Evolutionary conservation across 2,113 vertebrate species (phyloP).

Genomic region (Ceyx cyanopectus): DNA sequence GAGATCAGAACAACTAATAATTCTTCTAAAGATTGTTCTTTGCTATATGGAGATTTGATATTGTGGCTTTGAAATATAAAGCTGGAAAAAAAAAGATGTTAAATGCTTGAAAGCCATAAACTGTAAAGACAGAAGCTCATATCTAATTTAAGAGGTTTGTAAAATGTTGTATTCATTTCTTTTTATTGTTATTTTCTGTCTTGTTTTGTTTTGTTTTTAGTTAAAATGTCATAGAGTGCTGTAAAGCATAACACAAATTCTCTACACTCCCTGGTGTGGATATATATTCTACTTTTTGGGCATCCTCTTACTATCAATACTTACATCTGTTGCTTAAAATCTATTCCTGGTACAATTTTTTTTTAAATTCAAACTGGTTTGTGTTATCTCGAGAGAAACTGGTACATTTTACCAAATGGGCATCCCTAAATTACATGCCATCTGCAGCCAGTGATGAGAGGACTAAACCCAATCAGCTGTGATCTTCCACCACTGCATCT

Average conservation of each 20-base stretch:
- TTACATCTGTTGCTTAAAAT: slow-evolving; percentile 84
- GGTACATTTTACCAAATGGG: slow-evolving; percentile 83
- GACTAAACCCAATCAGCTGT: slow-evolving; percentile 90
- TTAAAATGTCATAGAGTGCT: slow-evolving; percentile 52
- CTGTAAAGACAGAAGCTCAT: slow-evolving; percentile 50
- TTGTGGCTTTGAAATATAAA: neutral
- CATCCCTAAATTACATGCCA: slow-evolving; percentile 83
- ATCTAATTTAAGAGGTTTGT: slow-evolving; percentile 66
- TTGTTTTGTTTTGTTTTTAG: neutral
- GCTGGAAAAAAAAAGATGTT: neutral
- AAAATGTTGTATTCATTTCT: slow-evolving; percentile 48
- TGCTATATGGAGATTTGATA: neutral
- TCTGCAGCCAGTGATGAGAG: slow-evolving; percentile 83
- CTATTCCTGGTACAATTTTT: slow-evolving; percentile 76
- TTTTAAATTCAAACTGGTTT: slow-evolving; percentile 82
- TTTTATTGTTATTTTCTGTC: slow-evolving; percentile 57
- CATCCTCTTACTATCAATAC: slow-evolving; percentile 76
- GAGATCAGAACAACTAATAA: neutral
- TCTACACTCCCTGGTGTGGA: slow-evolving; percentile 44
- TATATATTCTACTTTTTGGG: slow-evolving; percentile 64
- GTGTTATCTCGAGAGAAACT: slow-evolving; percentile 83
- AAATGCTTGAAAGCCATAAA: slow-evolving; percentile 26
- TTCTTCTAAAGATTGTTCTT: neutral
- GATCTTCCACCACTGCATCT: slow-evolving; percentile 82
- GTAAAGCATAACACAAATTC: slow-evolving; percentile 43